Base-by-base conservation (phyloP, 2,797 vertebrate genomes). In the Moxostoma hubbsi region DNA sequence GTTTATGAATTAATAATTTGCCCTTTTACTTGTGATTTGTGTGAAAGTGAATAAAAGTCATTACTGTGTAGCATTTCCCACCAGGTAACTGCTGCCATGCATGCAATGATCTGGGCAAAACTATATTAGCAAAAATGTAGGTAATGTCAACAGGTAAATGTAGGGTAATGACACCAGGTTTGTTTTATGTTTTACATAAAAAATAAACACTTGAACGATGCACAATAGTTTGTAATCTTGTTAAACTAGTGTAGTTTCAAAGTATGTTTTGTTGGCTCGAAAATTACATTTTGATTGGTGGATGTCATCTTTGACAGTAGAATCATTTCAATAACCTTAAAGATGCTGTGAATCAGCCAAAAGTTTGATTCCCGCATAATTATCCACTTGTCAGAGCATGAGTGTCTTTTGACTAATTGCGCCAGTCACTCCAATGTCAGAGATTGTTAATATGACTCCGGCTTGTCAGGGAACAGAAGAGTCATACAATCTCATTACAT, bases 361-460 rank as follows among this genome's bases (percentile, higher is more conserved):
- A 64, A 75, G 49, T 24, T 9, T 6, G 10, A 62, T 77, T 61
- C 13, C 1, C 66, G 64, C 16, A 64, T 84, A 70, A 87, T 86
- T 80, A 79, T 88, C 84, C 82, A 75, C 82, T 85, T 80, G 84
- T 88, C 83, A 85, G 70, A 50, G 50, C 58, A 65, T 53, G 84
- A 88, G 73, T 77, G 83, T 77, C 68, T 85, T 83, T 64, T 54
- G 84, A 77, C 69, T 89, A 86, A 88, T 88, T 86, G 85, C 69
- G 83, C 83, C 80, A 81, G 88, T 86, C 83, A 86, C 77, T 82
- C n/a, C 64, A 61, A 67, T 75, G 73, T 62, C 59, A 64, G 75
- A 63, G 78, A 55, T 46, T 13, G 75, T 53, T 69, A 55, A 80
- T 62, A 68, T 57, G 43, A 62, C 50, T 46, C 13, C 9, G 51